Base-by-base conservation (phyloP, 2,888 invertebrate genomes). In the Platycheirus albimanus region DNA sequence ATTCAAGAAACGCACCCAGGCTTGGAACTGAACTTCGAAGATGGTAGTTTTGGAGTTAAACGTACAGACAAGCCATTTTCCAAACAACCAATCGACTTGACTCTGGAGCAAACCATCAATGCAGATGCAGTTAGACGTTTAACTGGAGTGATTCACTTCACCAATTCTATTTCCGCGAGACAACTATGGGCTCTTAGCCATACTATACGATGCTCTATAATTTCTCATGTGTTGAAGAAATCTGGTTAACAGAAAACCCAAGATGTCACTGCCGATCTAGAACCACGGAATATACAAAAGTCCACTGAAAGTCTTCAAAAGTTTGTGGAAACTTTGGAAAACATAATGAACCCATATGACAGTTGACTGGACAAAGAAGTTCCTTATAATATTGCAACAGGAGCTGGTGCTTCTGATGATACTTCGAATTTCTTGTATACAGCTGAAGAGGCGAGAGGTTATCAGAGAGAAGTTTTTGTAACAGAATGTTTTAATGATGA, bases 11-110 rank as follows among this genome's bases (percentile, higher is more conserved):
- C 64, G 1, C 74, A 52, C 63, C 56, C 64, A 11, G 74, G 56
- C 28, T 66, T 72, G 20, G 5, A 54, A 7, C 63, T 64, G 24
- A 85, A 86, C 33, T 89, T 67, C 13, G 36, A 58, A 28, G 47
- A 36, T 19, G 67, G 51, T 15, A 58, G 11, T 5, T 52, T 56
- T 15, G 54, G 66, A 36, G 33, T 75, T 47, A 58, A 66, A 56
- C 10, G 75, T 3, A 75, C 66, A 0, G 33, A 38, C 13, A 67
- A 75, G 89, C 85, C 86, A 90, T 52, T 51, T 24, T 24, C 24
- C 24, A 24, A 6, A 24, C 24, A 24, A 6, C 24, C 24, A 15
- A 41, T 67, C 15, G 75, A 75, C 17, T 17, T 67, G 11, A 58
- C 49, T 6, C 24, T 56, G 15, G 47, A 52, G 13, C 61, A 43